phyloP scores from a whole-genome alignment of 2,113 vertebrate species.

The Chelonoidis abingdonii region DNA sequence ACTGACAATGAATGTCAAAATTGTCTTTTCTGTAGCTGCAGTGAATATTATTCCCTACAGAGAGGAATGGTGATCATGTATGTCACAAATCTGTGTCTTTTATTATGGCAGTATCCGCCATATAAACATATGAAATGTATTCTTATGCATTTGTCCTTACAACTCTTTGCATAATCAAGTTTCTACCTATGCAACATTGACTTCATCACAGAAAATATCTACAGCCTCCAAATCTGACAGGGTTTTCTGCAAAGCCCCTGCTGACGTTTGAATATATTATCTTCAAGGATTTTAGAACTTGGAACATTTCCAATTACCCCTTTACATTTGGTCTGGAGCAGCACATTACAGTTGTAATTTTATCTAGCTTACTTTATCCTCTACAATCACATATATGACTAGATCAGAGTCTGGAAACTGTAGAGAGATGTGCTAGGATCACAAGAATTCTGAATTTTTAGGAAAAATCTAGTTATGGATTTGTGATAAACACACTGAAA shows the following conservation, averaged over 20 bases:
- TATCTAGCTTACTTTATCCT: slow-evolving; percentile 50
- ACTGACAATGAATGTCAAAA: slow-evolving; percentile 3
- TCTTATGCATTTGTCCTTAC: neutral
- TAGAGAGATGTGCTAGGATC: slow-evolving; percentile 16
- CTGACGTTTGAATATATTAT: slow-evolving; percentile 49
- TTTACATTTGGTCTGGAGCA: slow-evolving; percentile 64
- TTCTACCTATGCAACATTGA: slow-evolving; percentile 27
- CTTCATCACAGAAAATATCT: slow-evolving; percentile 55
- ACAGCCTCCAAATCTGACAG: slow-evolving; percentile 56
- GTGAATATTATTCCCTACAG: neutral
- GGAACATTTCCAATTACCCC: slow-evolving; percentile 32
- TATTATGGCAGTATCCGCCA: neutral
- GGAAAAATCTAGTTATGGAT: slow-evolving; percentile 31
- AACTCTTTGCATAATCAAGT: slow-evolving; percentile 31
- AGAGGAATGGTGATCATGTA: neutral
- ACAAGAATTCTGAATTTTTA: slow-evolving; percentile 42
- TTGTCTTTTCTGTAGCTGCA: neutral
- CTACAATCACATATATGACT: slow-evolving; percentile 15
- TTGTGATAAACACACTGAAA: slow-evolving; percentile 28
- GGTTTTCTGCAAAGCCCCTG: slow-evolving; percentile 32
- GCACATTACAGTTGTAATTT: slow-evolving; percentile 48
- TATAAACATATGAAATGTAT: neutral
- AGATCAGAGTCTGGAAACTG: slow-evolving; percentile 12
- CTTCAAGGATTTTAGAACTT: slow-evolving; percentile 65
- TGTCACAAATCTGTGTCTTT: neutral